Conservation (phyloP, 1,140 invertebrate species). For the Mya arenaria region DNA sequence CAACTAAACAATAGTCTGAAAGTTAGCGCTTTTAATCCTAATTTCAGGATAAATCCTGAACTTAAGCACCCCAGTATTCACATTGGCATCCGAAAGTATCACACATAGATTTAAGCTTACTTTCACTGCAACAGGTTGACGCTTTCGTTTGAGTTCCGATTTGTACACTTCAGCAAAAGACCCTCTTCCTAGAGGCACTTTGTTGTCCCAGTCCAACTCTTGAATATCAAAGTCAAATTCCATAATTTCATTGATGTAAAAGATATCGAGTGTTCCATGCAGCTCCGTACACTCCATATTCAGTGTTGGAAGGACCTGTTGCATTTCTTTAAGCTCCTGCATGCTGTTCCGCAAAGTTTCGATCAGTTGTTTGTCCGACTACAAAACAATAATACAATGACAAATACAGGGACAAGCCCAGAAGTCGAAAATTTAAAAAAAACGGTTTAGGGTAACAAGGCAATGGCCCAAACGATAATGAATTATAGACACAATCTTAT, state of each 20-base stretch:
- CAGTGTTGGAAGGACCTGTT: conserved; percentile 21
- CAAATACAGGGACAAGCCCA: too few species aligned
- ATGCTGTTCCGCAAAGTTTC: conserved; percentile 15
- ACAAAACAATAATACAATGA: too few species aligned
- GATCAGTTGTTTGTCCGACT: conserved; percentile 49
- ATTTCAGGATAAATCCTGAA: too few species aligned
- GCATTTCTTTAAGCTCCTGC: neutral
- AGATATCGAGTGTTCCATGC: conserved; percentile 26
- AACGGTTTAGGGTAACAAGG: too few species aligned
- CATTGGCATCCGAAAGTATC: too few species aligned
- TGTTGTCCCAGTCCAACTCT: conserved; percentile 32
- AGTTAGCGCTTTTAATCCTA: too few species aligned
- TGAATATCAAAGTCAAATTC: conserved; percentile 34
- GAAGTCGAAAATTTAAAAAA: too few species aligned
- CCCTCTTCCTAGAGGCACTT: conserved; percentile 19
- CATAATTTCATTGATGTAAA: conserved; percentile 51
- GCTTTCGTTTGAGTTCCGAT: neutral
- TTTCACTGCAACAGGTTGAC: conserved; percentile 43
- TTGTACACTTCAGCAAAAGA: conserved; percentile 22
- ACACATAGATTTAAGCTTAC: too few species aligned
- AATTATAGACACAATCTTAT: too few species aligned
- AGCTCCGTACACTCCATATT: neutral
- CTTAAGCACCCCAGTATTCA: too few species aligned
- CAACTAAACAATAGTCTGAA: too few species aligned
- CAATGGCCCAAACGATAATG: too few species aligned